A percentile compares a stretch with the other conserved stretches of the same genome.
phyloP scores from a whole-genome alignment of 2,888 invertebrate species.

The Acrobeloides nanus region DNA sequence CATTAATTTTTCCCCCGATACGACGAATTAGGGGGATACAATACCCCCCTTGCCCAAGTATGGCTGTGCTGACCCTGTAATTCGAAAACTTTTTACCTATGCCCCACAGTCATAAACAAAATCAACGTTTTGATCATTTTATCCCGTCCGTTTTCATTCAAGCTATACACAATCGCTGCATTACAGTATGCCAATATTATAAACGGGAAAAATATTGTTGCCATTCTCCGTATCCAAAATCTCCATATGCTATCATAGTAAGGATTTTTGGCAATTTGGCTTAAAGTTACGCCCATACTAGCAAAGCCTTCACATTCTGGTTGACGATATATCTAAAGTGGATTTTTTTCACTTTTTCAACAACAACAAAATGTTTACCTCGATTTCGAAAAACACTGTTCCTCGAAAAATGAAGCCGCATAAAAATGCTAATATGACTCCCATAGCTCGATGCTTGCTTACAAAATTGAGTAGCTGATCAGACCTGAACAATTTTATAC shows the following conservation, averaged over 20 bases:
- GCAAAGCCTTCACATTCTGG: slow-evolving; percentile 35
- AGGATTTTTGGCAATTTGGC: slow-evolving; percentile 26
- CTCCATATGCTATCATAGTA: slow-evolving; percentile 39
- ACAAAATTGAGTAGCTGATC: slow-evolving; percentile 31
- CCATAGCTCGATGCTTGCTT: slow-evolving; percentile 30
- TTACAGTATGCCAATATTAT: slow-evolving; percentile 47
- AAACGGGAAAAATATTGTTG: slow-evolving; percentile 47
- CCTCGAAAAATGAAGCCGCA: slow-evolving; percentile 36
- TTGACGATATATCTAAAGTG: slow-evolving; percentile 23
- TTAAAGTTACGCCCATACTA: slow-evolving; percentile 31
- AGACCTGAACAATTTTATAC: slow-evolving; percentile 23
- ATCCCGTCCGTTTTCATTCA: slow-evolving; percentile 37
- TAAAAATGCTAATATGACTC: slow-evolving; percentile 37
- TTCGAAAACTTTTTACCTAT: slow-evolving; percentile 24
- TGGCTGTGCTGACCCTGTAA: too few species aligned
- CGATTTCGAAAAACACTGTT: slow-evolving; percentile 43
- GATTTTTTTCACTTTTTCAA: background rate
- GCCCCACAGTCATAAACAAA: slow-evolving; percentile 42
- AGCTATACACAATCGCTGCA: slow-evolving; percentile 39
- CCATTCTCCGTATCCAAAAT: slow-evolving; percentile 41
- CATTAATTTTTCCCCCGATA: too few species aligned
- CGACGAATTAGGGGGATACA: too few species aligned
- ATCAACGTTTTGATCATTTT: slow-evolving; percentile 44
- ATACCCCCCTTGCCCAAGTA: too few species aligned
- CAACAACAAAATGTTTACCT: slow-evolving; percentile 16